Conservation (phyloP, 2,113 vertebrate genomes). For the Scortum barcoo region DNA sequence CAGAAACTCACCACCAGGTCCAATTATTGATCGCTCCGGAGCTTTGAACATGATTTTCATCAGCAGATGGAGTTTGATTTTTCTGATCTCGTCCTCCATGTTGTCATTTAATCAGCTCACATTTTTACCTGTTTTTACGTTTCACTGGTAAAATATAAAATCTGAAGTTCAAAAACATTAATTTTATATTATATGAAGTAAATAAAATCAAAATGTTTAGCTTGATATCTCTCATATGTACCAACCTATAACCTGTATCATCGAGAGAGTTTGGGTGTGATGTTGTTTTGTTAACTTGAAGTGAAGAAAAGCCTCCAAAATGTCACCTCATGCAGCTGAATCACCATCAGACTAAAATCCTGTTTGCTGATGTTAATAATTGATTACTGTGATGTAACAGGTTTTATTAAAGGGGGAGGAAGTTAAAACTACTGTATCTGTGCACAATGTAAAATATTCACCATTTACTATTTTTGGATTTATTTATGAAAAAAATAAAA, state of each 20-base stretch:
- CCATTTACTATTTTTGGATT: not conserved
- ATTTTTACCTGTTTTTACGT: not conserved
- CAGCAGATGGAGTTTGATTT: not conserved
- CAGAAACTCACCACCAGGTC: not conserved
- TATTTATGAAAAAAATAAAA: constrained; percentile 31
- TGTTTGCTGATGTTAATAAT: not conserved
- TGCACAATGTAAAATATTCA: constrained; percentile 12
- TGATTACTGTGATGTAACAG: constrained; percentile 16
- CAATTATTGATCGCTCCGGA: not conserved
- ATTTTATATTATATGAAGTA: too few species aligned
- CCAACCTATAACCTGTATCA: too few species aligned
- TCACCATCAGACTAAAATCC: not conserved
- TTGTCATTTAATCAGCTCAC: not conserved
- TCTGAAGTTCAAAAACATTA: too few species aligned
- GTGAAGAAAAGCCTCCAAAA: not conserved
- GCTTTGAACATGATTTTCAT: not conserved
- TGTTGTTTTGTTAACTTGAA: not conserved
- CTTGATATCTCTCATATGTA: too few species aligned
- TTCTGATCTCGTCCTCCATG: not conserved
- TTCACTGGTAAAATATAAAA: too few species aligned
- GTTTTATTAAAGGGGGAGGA: too few species aligned
- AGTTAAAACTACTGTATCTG: constrained; percentile 4
- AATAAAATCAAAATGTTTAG: not conserved
- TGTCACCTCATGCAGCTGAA: not conserved
- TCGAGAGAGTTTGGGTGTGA: not conserved